phyloP scores from a whole-genome alignment of 2,888 invertebrate genomes.

The Drosophila suboccidentalis region DNA sequence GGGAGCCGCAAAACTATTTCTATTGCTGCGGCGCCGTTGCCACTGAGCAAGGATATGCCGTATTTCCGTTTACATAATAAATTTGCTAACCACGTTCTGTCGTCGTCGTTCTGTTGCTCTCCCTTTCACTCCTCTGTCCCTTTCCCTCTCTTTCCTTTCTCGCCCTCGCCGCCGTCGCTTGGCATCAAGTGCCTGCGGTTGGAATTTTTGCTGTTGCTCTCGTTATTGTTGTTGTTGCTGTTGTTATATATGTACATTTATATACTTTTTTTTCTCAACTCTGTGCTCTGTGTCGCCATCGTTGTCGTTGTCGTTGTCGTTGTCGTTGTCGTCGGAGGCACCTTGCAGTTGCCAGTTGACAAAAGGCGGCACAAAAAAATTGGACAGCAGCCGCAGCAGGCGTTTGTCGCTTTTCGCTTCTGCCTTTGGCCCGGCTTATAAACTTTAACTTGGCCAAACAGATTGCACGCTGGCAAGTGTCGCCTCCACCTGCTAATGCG shows the following conservation, averaged over 20 bases:
- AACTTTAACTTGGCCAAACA: conserved; percentile 66
- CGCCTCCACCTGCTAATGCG: conserved; percentile 55
- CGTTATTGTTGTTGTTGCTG: neutral
- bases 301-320: conserved; percentile 32
- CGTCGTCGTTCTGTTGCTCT: conserved; percentile 59
- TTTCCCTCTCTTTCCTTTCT: conserved; percentile 8
- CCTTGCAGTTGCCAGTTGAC: conserved; percentile 57
- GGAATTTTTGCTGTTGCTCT: conserved; percentile 23
- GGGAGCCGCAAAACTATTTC: conserved; percentile 76
- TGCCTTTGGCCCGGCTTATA: conserved; percentile 50
- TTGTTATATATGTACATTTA: conserved; percentile 6
- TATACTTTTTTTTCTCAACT: conserved; percentile 12
- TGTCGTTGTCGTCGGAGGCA: conserved; percentile 37
- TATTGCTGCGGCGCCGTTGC: conserved; percentile 80
- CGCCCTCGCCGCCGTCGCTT: conserved; percentile 64
- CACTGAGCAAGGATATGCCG: conserved; percentile 79
- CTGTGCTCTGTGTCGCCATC: conserved; percentile 22
- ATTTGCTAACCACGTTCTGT: conserved; percentile 82
- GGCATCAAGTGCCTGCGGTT: conserved; percentile 78
- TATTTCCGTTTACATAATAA: conserved; percentile 81
- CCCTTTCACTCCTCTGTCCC: neutral
- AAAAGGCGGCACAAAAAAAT: conserved; percentile 51
- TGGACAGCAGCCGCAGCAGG: conserved; percentile 63
- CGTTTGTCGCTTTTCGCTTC: conserved; percentile 51
- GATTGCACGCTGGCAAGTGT: conserved; percentile 52